phyloP scores from a whole-genome alignment of 1,140 invertebrate genomes.

The Octopus bimaculoides region DNA sequence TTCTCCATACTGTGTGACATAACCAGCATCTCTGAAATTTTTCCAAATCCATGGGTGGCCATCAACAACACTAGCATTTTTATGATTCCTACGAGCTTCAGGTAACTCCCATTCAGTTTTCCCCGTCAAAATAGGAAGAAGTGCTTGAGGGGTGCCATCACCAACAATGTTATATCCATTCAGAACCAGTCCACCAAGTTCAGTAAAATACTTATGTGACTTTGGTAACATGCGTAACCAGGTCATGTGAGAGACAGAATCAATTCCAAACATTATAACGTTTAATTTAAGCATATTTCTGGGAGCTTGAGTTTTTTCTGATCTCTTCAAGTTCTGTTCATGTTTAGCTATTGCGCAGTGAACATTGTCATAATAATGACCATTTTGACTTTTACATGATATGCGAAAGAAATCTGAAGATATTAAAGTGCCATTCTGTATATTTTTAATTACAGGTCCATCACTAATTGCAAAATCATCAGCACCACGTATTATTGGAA shows the following conservation, averaged over 20 bases:
- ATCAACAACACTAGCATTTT: slow-evolving; percentile 68
- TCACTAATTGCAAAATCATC: slow-evolving; percentile 29
- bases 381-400: slow-evolving; percentile 37
- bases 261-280: slow-evolving; percentile 86
- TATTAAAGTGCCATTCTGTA: slow-evolving; percentile 34
- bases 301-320: slow-evolving; percentile 1
- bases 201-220: slow-evolving; percentile 73
- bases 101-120: slow-evolving; percentile 73
- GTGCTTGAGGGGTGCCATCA: slow-evolving; percentile 89
- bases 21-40: slow-evolving; percentile 61
- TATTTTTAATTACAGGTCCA: slow-evolving; percentile 28
- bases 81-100: slow-evolving; percentile 67
- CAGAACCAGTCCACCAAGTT: slow-evolving; percentile 71
- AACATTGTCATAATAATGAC: slow-evolving; percentile 45
- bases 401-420: slow-evolving; percentile 46
- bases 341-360: slow-evolving; percentile 43
- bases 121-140: slow-evolving; percentile 84
- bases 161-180: slow-evolving; percentile 90
- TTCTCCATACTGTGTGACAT: slow-evolving; percentile 78
- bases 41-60: slow-evolving; percentile 70
- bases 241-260: slow-evolving; percentile 83
- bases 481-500: slow-evolving; percentile 33
- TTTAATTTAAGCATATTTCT: slow-evolving; percentile 61
- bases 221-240: slow-evolving; percentile 83
- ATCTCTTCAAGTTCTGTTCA: slow-evolving; percentile 16